Conservation (phyloP, 92 coral and sea anemone species). For the Phenganax marumi region DNA sequence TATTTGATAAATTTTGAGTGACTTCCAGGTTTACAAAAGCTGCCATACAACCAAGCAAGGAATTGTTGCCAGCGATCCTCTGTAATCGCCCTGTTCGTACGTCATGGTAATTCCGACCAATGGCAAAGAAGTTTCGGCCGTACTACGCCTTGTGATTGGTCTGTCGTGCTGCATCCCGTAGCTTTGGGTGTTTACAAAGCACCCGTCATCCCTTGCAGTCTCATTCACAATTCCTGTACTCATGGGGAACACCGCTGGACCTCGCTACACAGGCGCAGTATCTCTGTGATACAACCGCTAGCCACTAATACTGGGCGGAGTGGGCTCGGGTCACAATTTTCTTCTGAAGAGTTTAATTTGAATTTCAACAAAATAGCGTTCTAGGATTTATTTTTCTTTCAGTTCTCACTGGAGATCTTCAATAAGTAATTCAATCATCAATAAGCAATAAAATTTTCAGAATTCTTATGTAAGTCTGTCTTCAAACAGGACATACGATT, state of each 20-base stretch:
- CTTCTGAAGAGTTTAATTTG: no score
- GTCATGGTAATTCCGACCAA: constrained; percentile 22
- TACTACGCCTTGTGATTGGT: constrained; percentile 20
- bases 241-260: not conserved
- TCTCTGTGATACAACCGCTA: not conserved
- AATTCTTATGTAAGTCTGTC: not conserved
- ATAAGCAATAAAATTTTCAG: not conserved
- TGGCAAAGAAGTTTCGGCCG: not conserved
- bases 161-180: constrained; percentile 1
- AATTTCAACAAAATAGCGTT: no score
- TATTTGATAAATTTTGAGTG: constrained; percentile 3
- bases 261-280: not conserved
- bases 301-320: not conserved
- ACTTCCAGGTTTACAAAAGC: constrained; percentile 12
- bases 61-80: not conserved
- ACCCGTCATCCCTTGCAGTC: constrained; percentile 12
- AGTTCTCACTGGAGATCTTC: not conserved
- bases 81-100: not conserved
- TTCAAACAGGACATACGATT: not conserved
- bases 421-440: not conserved
- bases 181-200: not conserved
- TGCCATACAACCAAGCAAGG: not conserved
- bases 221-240: not conserved
- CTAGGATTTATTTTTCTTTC: no score
- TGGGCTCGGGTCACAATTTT: not conserved